Evolutionary conservation across 2,888 invertebrate genomes (phyloP).

Genomic region (Aphidoletes aphidimyza): DNA sequence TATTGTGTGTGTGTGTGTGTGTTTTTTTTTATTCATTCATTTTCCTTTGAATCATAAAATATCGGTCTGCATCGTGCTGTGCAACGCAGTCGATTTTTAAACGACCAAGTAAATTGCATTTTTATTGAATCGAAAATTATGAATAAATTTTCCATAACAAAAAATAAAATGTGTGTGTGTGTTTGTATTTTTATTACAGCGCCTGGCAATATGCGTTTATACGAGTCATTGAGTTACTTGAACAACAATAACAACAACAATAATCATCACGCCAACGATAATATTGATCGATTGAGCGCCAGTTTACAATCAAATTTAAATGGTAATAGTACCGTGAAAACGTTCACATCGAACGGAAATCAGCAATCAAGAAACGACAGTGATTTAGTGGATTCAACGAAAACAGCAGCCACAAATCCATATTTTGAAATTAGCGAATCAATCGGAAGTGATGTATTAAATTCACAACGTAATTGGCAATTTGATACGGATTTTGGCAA

Average conservation of each 20-base stretch:
- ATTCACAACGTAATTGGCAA: neutral
- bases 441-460: neutral
- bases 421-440: neutral
- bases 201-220: constrained; percentile 55
- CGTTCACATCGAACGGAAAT: constrained; percentile 46
- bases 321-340: constrained; percentile 35
- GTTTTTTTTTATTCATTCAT: too few species aligned
- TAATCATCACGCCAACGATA: neutral
- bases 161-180: too few species aligned
- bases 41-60: too few species aligned
- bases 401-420: neutral
- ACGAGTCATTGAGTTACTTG: constrained; percentile 55
- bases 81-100: too few species aligned
- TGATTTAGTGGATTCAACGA: neutral
- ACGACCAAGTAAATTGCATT: neutral
- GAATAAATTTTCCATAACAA: neutral
- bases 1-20: neutral
- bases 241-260: constrained; percentile 53
- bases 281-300: neutral
- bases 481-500: neutral
- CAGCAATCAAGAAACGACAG: neutral
- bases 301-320: neutral
- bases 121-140: neutral
- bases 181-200: constrained; percentile 21
- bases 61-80: too few species aligned